A percentile compares a stretch with the other conserved stretches of the same genome.
These are phyloP conservation scores for Cremastobaeus sp. DNA, from an alignment of 2,888 invertebrate species.

Conservation along the genomic window DNA sequence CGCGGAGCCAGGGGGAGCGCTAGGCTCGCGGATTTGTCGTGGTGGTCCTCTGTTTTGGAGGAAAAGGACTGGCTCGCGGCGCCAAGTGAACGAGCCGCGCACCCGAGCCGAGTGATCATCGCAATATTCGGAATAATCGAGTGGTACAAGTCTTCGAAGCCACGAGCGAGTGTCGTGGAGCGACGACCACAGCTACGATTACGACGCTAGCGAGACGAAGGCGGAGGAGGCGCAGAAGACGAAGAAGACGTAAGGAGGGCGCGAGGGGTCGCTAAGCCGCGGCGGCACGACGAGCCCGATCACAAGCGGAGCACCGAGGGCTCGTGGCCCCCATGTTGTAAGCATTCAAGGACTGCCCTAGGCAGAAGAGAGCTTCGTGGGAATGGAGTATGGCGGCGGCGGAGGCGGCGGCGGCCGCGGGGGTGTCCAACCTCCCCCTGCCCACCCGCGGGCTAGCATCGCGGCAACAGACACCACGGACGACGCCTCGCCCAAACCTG, in stretches of 20 bases:
- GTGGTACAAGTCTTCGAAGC: slow-evolving; percentile 25
- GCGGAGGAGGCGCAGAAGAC: slow-evolving; percentile 47
- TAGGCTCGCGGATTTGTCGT: slow-evolving; percentile 27
- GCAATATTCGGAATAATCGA: slow-evolving; percentile 15
- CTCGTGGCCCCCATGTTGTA: slow-evolving; percentile 75
- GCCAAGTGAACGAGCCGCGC: slow-evolving; percentile 19
- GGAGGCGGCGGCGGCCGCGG: slow-evolving; percentile 70
- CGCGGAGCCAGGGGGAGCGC: slow-evolving; percentile 31
- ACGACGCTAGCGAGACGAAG: slow-evolving; percentile 39
- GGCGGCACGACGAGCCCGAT: slow-evolving; percentile 35
- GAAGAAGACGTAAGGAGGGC: slow-evolving; percentile 45
- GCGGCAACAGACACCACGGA: slow-evolving; percentile 77
- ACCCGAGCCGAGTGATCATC: neutral
- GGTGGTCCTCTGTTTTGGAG: slow-evolving; percentile 25
- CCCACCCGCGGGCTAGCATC: slow-evolving; percentile 73
- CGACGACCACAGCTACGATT: slow-evolving; percentile 25
- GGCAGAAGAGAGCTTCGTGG: slow-evolving; percentile 73
- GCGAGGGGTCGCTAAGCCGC: slow-evolving; percentile 57
- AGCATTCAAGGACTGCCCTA: slow-evolving; percentile 70
- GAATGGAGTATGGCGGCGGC: slow-evolving; percentile 76
- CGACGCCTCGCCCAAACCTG: slow-evolving; percentile 77
- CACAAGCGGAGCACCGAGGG: slow-evolving; percentile 49
- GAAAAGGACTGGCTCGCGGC: slow-evolving; percentile 31
- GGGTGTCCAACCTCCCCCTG: slow-evolving; percentile 75
- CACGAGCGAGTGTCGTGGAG: slow-evolving; percentile 33